Evolutionary conservation across 2,113 vertebrate genomes (phyloP), one percentile per base, ranked within the genome.

Genomic region (Poeciliopsis turrubarensis): DNA sequence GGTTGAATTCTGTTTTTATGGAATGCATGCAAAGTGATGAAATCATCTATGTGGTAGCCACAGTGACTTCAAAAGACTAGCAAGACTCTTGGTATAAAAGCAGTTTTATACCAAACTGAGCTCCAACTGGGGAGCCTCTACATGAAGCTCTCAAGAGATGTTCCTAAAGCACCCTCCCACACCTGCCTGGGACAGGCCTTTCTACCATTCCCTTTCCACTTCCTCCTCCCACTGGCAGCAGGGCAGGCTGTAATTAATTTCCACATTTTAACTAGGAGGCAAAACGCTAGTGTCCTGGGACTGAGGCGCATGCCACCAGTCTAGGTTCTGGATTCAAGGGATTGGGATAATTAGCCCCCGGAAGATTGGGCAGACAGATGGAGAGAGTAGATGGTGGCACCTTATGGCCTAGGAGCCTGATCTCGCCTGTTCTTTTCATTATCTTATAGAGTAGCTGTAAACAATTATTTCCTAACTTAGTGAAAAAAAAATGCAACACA

Each of bases 311-410:
- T 82, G 92, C 91, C 92, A 92, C 92, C 85, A 90, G 89, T 86
- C 91, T 87, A 86, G 93, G 86, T 90, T 85, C 89, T 87, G 90
- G 89, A 94, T 93, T 93, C 92, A 80, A 80, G 89, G 93, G 93
- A 95, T 95, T 94, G 92, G 88, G 93, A 93, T 95, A 95, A 95
- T 95, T 94, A 95, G 94, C 93, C 94, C 94, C 89, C 92, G 90
- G 90, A 92, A 94, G 94, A 94, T 86, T 82, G 87, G 82, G 77
- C 88, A 87, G 89, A 93, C 94, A 94, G 94, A 95, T 95, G 94
- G 94, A 93, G 89, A 88, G 87, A 92, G 78, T 83, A 86, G 91
- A 92, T 78, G 87, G 82, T 84, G 78, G 86, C 89, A 89, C 75
- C 81, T 91, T 65, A 61, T 89, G 87, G 87, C 66, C 73, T 73